Base-by-base conservation (phyloP, 2,797 vertebrate genomes). In the Gallinago nigripennis region DNA sequence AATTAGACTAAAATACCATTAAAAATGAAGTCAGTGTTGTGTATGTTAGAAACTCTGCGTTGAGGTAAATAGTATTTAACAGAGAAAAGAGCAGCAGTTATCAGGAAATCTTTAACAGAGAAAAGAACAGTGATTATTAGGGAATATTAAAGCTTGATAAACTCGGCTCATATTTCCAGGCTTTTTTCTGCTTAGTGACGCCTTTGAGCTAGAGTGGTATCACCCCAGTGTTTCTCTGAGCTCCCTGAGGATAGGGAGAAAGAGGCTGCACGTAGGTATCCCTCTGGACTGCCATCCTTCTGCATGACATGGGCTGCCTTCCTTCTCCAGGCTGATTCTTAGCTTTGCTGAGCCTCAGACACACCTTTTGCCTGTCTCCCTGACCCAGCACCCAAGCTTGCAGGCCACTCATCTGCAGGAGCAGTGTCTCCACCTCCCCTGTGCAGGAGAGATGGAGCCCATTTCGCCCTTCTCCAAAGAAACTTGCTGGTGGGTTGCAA, bases 1-100 rank as follows among this genome's bases (percentile, higher is more conserved):
- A 98, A 97, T 98, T 97, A 98, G 95, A 95, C 92, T 94, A 93
- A 92, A 96, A 95, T 97, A 84, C 81, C 94, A 97, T 97, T 98
- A 89, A 96, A 96, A 94, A 95, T 91, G 93, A 98, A 97, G 94
- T 95, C 91, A 63, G 91, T 94, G 84, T 93, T 97, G 88, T 95
- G 60, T 76, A 58, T 80, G 82, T 84, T 95, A 90, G 97, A 96
- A 97, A 97, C 80, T 95, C 79, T 91, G 90, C 75, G 69, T 60
- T 79, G 93, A 96, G 78, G 90, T 91, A 96, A 97, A 95, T 95
- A 96, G 76, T 89, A 48, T 96, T 96, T 96, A 97, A 90, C 78
- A 87, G 50, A 88, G 80, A 78, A 88, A 70, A 95, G 92, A 94
- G 79, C 86, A 78, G 87, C 83, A 82, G 56, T 92, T 86, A 92